phyloP scores from a whole-genome alignment of 1,140 invertebrate genomes.

The Bombus superbus region DNA sequence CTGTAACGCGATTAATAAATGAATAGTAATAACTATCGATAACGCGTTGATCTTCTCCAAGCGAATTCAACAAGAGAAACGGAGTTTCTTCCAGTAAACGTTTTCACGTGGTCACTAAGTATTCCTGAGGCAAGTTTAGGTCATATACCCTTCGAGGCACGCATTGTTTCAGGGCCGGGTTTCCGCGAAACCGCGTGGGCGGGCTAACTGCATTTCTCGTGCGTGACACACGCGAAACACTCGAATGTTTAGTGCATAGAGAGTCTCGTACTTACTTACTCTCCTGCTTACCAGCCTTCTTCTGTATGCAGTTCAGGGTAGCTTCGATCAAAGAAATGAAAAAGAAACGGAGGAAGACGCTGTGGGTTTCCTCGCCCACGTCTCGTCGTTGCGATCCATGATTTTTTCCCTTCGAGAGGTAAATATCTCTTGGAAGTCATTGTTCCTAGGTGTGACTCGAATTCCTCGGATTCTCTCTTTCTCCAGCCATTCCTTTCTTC shows the following conservation, averaged over 20 bases:
- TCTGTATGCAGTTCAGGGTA: not conserved
- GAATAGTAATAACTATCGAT: not conserved
- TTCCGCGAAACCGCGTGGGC: constrained; percentile 69
- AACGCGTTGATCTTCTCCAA: not conserved
- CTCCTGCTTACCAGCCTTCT: constrained; percentile 12
- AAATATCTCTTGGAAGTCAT: constrained; percentile 53
- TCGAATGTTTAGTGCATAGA: constrained; percentile 35
- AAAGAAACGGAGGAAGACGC: constrained; percentile 47
- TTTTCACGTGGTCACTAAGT: not conserved
- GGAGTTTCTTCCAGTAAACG: not conserved
- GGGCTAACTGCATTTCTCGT: constrained; percentile 72
- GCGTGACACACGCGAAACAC: constrained; percentile 67
- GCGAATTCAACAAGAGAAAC: not conserved
- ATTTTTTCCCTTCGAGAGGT: constrained; percentile 42
- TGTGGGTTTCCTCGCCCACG: constrained; percentile 49
- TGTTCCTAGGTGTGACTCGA: constrained; percentile 68
- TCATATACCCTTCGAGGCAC: constrained; percentile 19
- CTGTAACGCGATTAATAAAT: not conserved
- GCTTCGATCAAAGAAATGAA: not conserved
- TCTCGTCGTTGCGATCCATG: constrained; percentile 30
- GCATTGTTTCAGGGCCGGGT: constrained; percentile 67
- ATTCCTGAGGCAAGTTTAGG: not conserved
- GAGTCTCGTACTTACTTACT: constrained; percentile 16
- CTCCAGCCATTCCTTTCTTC: constrained; percentile 37
- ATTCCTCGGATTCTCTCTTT: constrained; percentile 61